A percentile compares a stretch with the other conserved stretches of the same genome.
Conservation (phyloP, 1,140 invertebrate genomes). For the Drosophila nikananu region DNA sequence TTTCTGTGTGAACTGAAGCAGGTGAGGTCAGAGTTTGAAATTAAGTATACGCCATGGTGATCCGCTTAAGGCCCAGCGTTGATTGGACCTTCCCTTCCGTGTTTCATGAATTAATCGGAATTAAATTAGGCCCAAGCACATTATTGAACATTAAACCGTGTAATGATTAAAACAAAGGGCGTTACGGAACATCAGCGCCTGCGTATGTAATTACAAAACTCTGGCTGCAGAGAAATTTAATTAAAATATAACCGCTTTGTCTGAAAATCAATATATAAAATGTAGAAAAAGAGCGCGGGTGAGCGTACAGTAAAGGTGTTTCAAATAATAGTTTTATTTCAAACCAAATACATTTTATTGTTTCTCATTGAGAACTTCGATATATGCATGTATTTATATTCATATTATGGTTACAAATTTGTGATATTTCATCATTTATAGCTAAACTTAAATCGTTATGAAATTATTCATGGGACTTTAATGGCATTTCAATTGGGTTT, state of each 20-base stretch:
- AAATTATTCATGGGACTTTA: constrained; percentile 20
- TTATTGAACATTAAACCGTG: constrained; percentile 54
- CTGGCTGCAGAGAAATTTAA: constrained; percentile 53
- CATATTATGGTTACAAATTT: constrained; percentile 35
- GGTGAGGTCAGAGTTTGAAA: constrained; percentile 25
- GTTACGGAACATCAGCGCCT: constrained; percentile 7
- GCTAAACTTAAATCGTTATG: constrained; percentile 17
- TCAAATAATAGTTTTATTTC: constrained; percentile 25
- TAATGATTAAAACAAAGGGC: constrained; percentile 47
- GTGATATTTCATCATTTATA: constrained; percentile 9
- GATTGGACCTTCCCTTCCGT: constrained; percentile 36
- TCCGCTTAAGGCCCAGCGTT: constrained; percentile 49
- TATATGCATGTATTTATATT: constrained; percentile 21
- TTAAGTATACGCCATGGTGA: constrained; percentile 39
- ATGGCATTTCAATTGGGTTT: constrained; percentile 7
- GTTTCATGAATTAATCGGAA: constrained; percentile 42
- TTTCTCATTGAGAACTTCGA: constrained; percentile 39
- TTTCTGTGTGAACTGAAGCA: constrained; percentile 5
- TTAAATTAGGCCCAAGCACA: constrained; percentile 51
- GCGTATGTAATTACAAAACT: constrained; percentile 58
- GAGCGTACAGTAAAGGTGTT: not conserved
- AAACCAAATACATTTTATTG: constrained; percentile 47
- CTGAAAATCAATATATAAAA: constrained; percentile 30
- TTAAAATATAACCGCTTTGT: constrained; percentile 42
- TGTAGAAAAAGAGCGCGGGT: not conserved